Conservation (phyloP, 2,888 invertebrate genomes). For the Eupithecia abbreviata region DNA sequence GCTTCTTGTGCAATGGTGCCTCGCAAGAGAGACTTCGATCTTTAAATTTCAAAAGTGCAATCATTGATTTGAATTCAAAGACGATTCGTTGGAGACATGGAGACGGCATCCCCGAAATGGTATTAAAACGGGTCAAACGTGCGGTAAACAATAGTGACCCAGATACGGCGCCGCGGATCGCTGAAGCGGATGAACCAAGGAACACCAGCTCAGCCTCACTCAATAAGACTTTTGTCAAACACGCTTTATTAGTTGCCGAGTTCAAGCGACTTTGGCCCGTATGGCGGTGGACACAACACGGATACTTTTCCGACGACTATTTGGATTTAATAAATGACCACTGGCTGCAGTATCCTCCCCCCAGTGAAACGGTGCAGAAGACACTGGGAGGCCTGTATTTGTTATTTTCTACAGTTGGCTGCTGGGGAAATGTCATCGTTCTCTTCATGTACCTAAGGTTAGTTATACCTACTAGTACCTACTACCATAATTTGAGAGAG, state of each 20-base stretch:
- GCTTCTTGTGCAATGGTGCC: conserved; percentile 52
- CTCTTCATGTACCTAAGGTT: conserved; percentile 89
- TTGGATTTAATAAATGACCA: conserved; percentile 86
- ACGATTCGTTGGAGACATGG: conserved; percentile 39
- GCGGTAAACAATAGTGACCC: conserved; percentile 46
- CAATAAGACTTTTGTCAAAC: conserved; percentile 53
- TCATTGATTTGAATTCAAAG: conserved; percentile 37
- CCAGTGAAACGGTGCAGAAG: conserved; percentile 82
- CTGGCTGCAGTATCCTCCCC: conserved; percentile 89
- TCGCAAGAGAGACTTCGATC: conserved; percentile 26
- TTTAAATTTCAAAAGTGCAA: conserved; percentile 33
- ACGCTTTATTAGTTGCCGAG: conserved; percentile 59
- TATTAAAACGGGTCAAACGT: conserved; percentile 48
- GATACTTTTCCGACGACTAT: conserved; percentile 84
- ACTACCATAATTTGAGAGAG: neutral
- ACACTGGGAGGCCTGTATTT: conserved; percentile 85
- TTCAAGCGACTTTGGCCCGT: conserved; percentile 76
- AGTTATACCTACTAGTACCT: conserved; percentile 56
- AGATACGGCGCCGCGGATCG: conserved; percentile 48
- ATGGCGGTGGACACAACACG: conserved; percentile 78
- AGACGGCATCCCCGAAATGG: conserved; percentile 42
- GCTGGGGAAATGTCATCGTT: conserved; percentile 88
- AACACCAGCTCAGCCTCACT: conserved; percentile 52
- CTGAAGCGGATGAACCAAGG: conserved; percentile 46
- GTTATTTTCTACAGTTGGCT: conserved; percentile 86